phyloP scores from a whole-genome alignment of 2,797 vertebrate genomes.

The Arrhamphus sclerolepis region DNA sequence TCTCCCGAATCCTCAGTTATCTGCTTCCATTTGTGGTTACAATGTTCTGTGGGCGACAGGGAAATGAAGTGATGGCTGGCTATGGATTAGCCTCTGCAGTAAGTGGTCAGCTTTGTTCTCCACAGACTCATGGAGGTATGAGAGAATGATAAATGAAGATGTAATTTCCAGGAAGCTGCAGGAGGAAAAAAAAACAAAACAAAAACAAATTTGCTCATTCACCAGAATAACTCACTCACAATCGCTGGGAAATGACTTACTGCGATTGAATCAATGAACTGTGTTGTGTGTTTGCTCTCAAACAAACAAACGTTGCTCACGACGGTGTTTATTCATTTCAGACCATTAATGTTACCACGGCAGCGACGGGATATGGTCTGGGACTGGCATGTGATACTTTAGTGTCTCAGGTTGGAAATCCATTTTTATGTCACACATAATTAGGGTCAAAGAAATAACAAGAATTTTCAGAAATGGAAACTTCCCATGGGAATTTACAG shows the following conservation, averaged over 20 bases:
- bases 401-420: conserved; percentile 73
- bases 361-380: conserved; percentile 86
- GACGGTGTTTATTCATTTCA: conserved; percentile 59
- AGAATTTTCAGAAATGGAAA: too few relatives aligned
- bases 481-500: too few relatives aligned
- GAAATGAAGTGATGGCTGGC: conserved; percentile 79
- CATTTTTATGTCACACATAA: not conserved
- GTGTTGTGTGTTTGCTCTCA: not conserved
- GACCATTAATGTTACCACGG: conserved; percentile 88
- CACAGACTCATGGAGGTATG: not conserved
- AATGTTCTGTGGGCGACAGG: conserved; percentile 81
- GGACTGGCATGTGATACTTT: conserved; percentile 88
- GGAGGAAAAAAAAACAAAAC: not conserved
- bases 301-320: not conserved
- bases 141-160: conserved; percentile 8
- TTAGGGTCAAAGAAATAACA: too few relatives aligned
- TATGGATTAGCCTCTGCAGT: conserved; percentile 79
- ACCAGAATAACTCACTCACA: not conserved
- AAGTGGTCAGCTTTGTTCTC: conserved; percentile 44
- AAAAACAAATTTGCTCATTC: not conserved
- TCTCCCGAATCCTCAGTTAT: conserved; percentile 75
- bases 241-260: not conserved
- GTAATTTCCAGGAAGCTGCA: not conserved
- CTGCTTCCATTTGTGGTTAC: conserved; percentile 79
- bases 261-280: not conserved